These are phyloP conservation scores for Trididemnum clinides DNA, from an alignment of 23 tunicate genomes.

Conservation along the genomic window DNA sequence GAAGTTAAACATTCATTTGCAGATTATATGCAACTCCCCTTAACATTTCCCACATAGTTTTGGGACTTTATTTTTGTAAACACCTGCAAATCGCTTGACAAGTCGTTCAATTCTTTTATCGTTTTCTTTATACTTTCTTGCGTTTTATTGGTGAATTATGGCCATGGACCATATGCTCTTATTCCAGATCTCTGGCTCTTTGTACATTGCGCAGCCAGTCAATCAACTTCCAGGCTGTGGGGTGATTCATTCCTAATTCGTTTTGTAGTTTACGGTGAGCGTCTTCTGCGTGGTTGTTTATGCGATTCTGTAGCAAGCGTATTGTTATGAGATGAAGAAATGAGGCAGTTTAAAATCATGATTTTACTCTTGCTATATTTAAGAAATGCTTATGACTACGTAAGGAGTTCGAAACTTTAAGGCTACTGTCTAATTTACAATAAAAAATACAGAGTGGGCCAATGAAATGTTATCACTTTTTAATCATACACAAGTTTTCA, in stretches of 20 bases:
- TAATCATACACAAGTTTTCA: too few species aligned
- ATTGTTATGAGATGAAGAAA: too few species aligned
- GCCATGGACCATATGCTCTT: background rate
- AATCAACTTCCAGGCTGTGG: conserved; percentile 9
- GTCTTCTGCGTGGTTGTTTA: background rate
- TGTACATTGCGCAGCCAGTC: background rate
- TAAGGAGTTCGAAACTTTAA: too few species aligned
- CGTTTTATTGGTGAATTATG: background rate
- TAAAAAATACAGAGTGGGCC: too few species aligned
- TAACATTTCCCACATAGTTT: background rate
- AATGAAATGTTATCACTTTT: too few species aligned
- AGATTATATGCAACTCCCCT: background rate
- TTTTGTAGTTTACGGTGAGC: conserved; percentile 8
- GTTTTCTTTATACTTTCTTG: background rate
- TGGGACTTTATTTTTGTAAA: too few species aligned
- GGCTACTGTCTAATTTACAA: too few species aligned
- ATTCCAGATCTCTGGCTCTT: background rate
- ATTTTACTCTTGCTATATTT: too few species aligned
- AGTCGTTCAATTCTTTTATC: background rate
- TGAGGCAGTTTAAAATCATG: too few species aligned
- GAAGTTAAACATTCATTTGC: background rate
- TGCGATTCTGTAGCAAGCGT: background rate
- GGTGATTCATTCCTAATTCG: conserved; percentile 26
- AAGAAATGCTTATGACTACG: too few species aligned
- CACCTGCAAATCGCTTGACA: background rate